These are phyloP conservation scores for Trichomalopsis sarcophagae DNA, from an alignment of 1,140 invertebrate genomes.

Conservation along the genomic window DNA sequence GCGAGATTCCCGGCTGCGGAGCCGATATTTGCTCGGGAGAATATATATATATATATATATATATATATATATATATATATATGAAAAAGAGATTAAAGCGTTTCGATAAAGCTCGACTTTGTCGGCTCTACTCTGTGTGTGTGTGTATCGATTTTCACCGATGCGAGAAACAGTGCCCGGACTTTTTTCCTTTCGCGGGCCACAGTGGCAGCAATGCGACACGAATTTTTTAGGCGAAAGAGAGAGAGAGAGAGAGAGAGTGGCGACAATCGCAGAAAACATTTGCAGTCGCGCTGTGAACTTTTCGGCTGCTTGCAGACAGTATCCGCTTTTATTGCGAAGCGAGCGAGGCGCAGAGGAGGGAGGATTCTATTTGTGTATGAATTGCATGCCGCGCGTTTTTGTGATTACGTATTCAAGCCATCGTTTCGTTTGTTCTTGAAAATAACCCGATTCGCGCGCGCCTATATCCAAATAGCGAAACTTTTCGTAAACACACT, in stretches of 20 bases:
- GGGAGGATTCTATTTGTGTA: neutral
- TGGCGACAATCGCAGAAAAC: slow-evolving; percentile 14
- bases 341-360: too few relatives aligned
- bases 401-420: neutral
- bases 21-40: neutral
- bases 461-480: neutral
- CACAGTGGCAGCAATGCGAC: neutral
- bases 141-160: slow-evolving; percentile 24
- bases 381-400: neutral
- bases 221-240: slow-evolving; percentile 14
- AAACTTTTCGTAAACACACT: neutral
- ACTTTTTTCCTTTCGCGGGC: neutral
- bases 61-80: neutral
- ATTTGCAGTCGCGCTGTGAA: neutral
- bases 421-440: neutral
- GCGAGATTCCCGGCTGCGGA: neutral
- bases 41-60: slow-evolving; percentile 8
- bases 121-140: too few relatives aligned
- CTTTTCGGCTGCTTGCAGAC: neutral
- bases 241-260: neutral
- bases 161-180: too few relatives aligned
- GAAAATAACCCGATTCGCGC: neutral
- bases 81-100: slow-evolving; percentile 30
- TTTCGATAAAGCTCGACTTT: slow-evolving; percentile 18
- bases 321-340: neutral